Evolutionary conservation across 2,797 vertebrate species (phyloP), one percentile per base, ranked within the genome.

Genomic region (Malurus splendens): DNA sequence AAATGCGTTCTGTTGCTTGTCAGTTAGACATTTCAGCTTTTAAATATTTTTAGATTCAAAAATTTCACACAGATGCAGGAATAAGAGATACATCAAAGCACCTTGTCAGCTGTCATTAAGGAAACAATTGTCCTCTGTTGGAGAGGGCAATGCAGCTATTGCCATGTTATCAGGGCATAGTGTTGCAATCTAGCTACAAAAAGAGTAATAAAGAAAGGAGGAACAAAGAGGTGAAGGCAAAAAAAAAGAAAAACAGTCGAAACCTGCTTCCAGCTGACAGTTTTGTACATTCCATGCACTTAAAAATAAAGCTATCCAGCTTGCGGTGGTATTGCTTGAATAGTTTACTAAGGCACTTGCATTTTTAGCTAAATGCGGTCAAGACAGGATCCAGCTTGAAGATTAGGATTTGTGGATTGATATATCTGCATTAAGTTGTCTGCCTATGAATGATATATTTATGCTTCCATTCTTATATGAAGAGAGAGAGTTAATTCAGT

Each of bases 21-120:
- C 65, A 82, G 7, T 71, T 60, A 79, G 54, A 32, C 8, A 33
- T 81, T 80, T 71, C 72, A 74, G 25, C 51, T 84, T 86, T 74
- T 44, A 86, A 73, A 64, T 87, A 67, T 59, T 86, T 92, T 94
- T 87, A 81, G 48, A 72, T 68, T 61, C 5, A 82, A 68, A 84
- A 80, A 65, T 59, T 75, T 85, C 47, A 60, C 25, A 60, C 30
- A 72, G 67, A 18, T 10, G 5, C 23, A 61, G 50, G 33, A 80
- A 28, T 65, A 88, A 79, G 79, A 67, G 51, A n/a, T 72, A 68
- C 7, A 65, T 72, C 68, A 85, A 78, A 91, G 44, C 30, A 38
- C 22, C 41, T 75, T 81, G 57, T 80, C 86, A 90, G 62, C 65
- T 93, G 71, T 85, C 90, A 55, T 61, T 59, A 57, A 52, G 54